phyloP scores from a whole-genome alignment of 1,140 invertebrate species.

The Phocides pigmalion region DNA sequence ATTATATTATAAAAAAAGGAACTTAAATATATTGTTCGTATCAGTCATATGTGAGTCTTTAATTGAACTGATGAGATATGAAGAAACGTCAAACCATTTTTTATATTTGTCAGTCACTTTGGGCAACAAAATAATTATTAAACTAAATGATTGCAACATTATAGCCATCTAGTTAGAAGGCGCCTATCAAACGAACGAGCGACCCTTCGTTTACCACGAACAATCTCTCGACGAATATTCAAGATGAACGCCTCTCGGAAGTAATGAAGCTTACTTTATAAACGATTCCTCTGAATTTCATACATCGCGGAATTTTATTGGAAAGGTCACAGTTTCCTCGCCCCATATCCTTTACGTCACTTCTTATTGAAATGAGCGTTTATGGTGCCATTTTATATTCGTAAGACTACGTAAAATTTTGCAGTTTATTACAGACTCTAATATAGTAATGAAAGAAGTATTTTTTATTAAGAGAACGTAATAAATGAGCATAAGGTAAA shows the following conservation, averaged over 20 bases:
- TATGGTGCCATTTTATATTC: constrained; percentile 22
- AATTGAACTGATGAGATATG: no score
- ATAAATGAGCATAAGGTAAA: no score
- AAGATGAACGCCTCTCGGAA: constrained; percentile 59
- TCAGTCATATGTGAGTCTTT: no score
- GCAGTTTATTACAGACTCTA: background rate
- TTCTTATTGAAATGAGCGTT: constrained; percentile 44
- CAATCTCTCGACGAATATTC: constrained; percentile 60
- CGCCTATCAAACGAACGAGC: background rate
- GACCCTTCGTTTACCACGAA: constrained; percentile 1
- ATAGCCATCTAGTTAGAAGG: no score
- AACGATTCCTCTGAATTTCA: constrained; percentile 70
- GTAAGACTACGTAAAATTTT: constrained; percentile 6
- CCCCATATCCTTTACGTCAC: constrained; percentile 35
- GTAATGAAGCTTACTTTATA: constrained; percentile 75
- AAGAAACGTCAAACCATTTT: no score
- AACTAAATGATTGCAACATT: no score
- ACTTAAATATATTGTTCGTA: no score
- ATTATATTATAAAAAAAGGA: no score
- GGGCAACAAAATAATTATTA: no score
- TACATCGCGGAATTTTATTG: constrained; percentile 70
- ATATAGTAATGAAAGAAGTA: background rate
- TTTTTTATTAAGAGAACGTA: no score
- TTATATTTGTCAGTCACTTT: no score
- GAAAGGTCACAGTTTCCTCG: constrained; percentile 59